Conservation (phyloP, 2,113 vertebrate genomes). For the Dendrocopos noguchii region DNA sequence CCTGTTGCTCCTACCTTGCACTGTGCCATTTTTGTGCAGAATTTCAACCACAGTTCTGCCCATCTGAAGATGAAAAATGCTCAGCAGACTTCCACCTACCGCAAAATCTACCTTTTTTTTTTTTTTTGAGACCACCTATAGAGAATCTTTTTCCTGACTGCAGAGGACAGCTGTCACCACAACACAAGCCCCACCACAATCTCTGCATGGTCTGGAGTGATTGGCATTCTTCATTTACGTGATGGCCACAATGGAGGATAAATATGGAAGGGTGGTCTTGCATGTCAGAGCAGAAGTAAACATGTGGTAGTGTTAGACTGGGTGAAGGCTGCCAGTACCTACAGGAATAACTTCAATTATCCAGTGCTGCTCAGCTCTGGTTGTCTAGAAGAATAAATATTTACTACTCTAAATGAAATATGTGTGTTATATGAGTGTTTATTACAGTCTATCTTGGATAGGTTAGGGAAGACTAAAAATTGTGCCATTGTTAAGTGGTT, state of each 20-base stretch:
- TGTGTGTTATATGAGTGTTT: not conserved
- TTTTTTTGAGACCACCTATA: not conserved
- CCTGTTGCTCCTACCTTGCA: not conserved
- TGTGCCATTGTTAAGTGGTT: not conserved
- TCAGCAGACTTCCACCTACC: not conserved
- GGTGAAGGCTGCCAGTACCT: not conserved
- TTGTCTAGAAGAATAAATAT: conserved; percentile 18
- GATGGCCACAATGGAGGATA: not conserved
- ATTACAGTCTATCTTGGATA: not conserved
- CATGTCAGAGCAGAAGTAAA: conserved; percentile 24
- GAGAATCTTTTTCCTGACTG: not conserved
- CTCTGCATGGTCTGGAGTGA: not conserved
- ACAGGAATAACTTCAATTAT: conserved; percentile 6
- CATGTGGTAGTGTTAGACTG: not conserved
- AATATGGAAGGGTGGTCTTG: not conserved
- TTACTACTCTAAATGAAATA: not conserved
- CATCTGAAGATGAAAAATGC: not conserved
- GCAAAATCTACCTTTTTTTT: not conserved
- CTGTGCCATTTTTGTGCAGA: not conserved
- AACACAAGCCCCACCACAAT: not conserved
- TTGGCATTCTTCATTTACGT: not conserved
- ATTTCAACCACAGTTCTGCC: not conserved
- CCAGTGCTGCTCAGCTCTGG: not conserved
- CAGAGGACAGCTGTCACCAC: not conserved
- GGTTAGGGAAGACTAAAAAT: not conserved